A percentile compares a stretch with the other conserved stretches of the same genome.
Conservation (phyloP, 2,888 invertebrate genomes). For the Apomyelois bistriatella region DNA sequence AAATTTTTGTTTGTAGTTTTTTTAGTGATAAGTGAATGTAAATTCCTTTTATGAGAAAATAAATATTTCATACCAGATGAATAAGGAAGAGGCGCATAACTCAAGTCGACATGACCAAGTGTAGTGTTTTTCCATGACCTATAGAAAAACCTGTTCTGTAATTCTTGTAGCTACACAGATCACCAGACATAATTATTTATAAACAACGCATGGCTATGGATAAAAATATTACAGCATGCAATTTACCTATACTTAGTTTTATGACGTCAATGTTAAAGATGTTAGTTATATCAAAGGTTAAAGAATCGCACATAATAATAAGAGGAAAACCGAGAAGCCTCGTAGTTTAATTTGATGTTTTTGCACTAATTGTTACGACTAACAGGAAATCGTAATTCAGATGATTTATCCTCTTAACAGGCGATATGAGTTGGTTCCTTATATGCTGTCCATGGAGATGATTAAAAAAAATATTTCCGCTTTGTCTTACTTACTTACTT, state of each 20-base stretch:
- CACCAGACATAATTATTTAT: too few relatives aligned
- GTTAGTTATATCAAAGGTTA: neutral
- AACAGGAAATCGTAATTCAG: conserved; percentile 1
- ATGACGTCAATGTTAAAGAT: conserved; percentile 8
- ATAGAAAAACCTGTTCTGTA: neutral
- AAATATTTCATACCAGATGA: too few relatives aligned
- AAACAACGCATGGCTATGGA: neutral
- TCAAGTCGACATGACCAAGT: too few relatives aligned
- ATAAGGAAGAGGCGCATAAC: neutral
- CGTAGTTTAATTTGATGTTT: neutral
- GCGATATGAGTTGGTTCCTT: neutral
- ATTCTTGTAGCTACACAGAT: neutral
- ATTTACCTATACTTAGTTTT: neutral
- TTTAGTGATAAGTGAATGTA: too few relatives aligned
- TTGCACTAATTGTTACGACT: neutral
- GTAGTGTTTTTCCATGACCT: neutral
- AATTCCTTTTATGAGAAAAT: too few relatives aligned
- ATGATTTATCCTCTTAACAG: neutral
- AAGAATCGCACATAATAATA: conserved; percentile 3
- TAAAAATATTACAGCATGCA: neutral
- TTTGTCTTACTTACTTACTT: too few relatives aligned
- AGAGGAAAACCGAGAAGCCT: conserved; percentile 4
- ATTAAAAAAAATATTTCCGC: neutral
- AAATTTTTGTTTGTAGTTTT: too few relatives aligned
- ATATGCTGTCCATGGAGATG: neutral